Conservation (phyloP, 2,888 invertebrate genomes). For the Nomada flava region DNA sequence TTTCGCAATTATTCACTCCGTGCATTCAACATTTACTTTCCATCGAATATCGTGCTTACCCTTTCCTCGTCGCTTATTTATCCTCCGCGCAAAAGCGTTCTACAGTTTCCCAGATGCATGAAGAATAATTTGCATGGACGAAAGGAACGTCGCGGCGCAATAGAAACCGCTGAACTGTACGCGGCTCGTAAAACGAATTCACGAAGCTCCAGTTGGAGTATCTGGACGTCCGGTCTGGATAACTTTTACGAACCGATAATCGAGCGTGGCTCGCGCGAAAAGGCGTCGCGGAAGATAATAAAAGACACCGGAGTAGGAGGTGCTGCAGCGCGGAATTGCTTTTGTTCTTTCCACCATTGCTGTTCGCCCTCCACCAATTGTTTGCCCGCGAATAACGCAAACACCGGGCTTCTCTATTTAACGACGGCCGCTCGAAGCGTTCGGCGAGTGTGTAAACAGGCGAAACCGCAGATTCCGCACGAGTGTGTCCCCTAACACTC, state of each 20-base stretch:
- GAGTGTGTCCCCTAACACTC: too few species aligned
- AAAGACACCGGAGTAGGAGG: conserved; percentile 7
- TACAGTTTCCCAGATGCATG: not conserved
- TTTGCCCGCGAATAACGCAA: conserved; percentile 41
- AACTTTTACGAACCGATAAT: conserved; percentile 43
- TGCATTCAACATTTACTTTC: too few species aligned
- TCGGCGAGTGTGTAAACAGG: not conserved
- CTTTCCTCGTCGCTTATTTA: too few species aligned
- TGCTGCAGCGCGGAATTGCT: conserved; percentile 28
- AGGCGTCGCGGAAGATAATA: conserved; percentile 35
- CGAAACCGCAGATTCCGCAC: not conserved
- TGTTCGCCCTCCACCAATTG: conserved; percentile 24
- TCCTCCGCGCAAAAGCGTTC: too few species aligned
- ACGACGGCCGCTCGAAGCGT: conserved; percentile 4
- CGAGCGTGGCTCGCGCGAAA: conserved; percentile 5
- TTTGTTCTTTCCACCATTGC: conserved; percentile 40
- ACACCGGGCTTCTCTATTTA: conserved; percentile 39
- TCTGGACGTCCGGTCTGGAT: not conserved
- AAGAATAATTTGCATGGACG: not conserved
- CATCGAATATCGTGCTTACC: too few species aligned
- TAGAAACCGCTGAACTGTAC: not conserved
- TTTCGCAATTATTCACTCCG: too few species aligned
- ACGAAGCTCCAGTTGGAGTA: not conserved
- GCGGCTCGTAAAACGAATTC: conserved; percentile 4
- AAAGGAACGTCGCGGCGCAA: not conserved